Evolutionary conservation across 37 sponge, comb jelly and placozoan genomes (phyloP).

Genomic region (Crambe crambe): DNA sequence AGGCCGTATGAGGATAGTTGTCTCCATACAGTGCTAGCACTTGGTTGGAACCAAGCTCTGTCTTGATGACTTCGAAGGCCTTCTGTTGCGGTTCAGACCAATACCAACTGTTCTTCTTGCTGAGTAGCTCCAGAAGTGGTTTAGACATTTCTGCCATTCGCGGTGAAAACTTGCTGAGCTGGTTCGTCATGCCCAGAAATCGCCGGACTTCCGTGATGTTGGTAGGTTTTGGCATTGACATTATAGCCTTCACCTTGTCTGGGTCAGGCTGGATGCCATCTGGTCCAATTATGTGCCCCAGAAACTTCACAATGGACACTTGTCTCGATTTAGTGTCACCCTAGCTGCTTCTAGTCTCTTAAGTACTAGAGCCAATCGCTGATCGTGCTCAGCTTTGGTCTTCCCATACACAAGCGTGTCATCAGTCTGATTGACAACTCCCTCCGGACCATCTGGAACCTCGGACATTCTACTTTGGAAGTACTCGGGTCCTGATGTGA

Average conservation of each 20-base stretch:
- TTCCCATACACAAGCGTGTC: conserved; percentile 24
- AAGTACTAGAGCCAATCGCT: conserved; percentile 10
- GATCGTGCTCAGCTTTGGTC: conserved; percentile 26
- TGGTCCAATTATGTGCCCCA: conserved; percentile 26
- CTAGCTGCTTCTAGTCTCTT: conserved; percentile 8
- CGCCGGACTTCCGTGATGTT: conserved; percentile 27
- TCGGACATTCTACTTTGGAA: conserved; percentile 33
- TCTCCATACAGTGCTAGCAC: conserved; percentile 31
- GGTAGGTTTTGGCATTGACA: conserved; percentile 13
- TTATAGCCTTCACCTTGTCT: conserved; percentile 34
- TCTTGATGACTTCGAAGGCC: conserved; percentile 39
- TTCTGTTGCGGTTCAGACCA: conserved; percentile 39
- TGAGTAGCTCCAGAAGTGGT: conserved; percentile 41
- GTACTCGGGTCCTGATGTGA: conserved; percentile 28
- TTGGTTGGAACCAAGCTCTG: background rate
- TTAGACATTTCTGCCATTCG: conserved; percentile 15
- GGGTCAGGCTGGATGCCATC: conserved; percentile 11
- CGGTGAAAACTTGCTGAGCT: conserved; percentile 41
- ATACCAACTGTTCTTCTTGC: conserved; percentile 13
- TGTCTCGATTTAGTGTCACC: conserved; percentile 30
- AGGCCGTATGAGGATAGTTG: conserved; percentile 28
- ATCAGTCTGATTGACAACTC: conserved; percentile 33
- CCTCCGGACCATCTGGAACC: conserved; percentile 20
- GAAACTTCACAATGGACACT: conserved; percentile 10
- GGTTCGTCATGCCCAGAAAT: conserved; percentile 49